These are phyloP conservation scores for Cataglyphis altisquamis DNA, from an alignment of 2,888 invertebrate genomes.

Conservation along the genomic window DNA sequence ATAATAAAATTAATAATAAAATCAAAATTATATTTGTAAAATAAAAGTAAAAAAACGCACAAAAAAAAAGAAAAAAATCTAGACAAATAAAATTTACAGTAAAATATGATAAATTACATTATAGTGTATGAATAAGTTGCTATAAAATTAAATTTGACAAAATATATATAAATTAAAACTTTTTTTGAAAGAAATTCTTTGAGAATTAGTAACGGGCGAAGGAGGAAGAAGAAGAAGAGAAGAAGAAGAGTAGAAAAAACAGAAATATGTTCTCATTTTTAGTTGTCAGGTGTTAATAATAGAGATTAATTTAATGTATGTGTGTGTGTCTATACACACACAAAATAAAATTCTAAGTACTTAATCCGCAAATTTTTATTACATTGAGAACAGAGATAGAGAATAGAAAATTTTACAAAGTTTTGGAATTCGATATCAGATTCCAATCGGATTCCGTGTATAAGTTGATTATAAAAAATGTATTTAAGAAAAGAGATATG, in stretches of 20 bases:
- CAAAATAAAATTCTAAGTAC: conserved; percentile 75
- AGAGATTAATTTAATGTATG: conserved; percentile 74
- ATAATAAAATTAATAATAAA: no score
- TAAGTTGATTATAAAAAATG: conserved; percentile 68
- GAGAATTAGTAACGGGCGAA: no score
- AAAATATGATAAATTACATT: no score
- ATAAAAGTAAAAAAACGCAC: no score
- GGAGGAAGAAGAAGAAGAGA: no score
- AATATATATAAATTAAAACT: no score
- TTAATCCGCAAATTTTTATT: conserved; percentile 75
- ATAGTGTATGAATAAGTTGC: no score
- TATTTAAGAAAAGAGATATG: not conserved
- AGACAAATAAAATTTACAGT: no score
- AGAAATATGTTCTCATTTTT: not conserved
- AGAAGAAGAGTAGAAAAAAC: not conserved
- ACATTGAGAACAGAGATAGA: conserved; percentile 72
- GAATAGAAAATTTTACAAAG: conserved; percentile 60
- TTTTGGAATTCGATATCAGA: conserved; percentile 78
- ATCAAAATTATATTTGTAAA: no score
- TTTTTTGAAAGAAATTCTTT: no score
- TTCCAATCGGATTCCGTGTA: conserved; percentile 73
- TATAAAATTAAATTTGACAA: no score
- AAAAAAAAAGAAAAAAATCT: no score
- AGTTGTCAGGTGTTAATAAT: conserved; percentile 75
- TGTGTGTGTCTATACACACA: conserved; percentile 70